Evolutionary conservation across 2,888 invertebrate genomes (phyloP), one percentile per base, ranked within the genome.

Genomic region (Hirtodrosophila histrioides): DNA sequence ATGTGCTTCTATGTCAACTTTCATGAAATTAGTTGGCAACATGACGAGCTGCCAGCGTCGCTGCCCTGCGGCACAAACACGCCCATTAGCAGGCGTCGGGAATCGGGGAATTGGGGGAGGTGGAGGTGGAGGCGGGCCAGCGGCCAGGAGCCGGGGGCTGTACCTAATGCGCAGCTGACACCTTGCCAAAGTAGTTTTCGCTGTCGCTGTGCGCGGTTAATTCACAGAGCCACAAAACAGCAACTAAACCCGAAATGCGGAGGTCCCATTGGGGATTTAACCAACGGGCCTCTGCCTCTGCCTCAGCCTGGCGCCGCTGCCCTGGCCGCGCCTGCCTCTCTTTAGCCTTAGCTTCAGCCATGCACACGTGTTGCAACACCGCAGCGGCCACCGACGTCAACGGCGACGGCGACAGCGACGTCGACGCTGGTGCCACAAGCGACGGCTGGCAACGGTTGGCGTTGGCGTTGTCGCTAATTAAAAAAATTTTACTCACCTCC

Each of bases 1-100:
- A 81, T 89, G 89, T 85, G 89, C 86, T 80, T 86, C 86, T 70
- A 75, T 89, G 89, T 90, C 89, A 88, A 89, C 86, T 84, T 87
- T 88, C 83, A 88, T 84, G 89, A 90, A 90, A 90, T 89, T 89
- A 87, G 88, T 88, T 88, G 81, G 86, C 88, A 89, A 87, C 89
- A 87, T 88, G 88, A 89, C 85, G 89, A 85, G 84, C 87, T 82
- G 87, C 85, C 86, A 78, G 68, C 64, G 74, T 55, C 49, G 55
- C 63, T 71, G 62, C 56, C 61, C 51, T 55, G 67, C 10, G 69
- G 57, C 66, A 64, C 65, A 60, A 67, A 82, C 80, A 86, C 88
- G 87, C 88, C 88, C 89, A 86, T 86, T 72, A 75, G 80, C 67
- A 60, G 66, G 65, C 75, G 56, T 63, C 50, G 56, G 69, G 67